Evolutionary conservation across 1,140 invertebrate species (phyloP).

Genomic region (Hylyphantes graminicola): DNA sequence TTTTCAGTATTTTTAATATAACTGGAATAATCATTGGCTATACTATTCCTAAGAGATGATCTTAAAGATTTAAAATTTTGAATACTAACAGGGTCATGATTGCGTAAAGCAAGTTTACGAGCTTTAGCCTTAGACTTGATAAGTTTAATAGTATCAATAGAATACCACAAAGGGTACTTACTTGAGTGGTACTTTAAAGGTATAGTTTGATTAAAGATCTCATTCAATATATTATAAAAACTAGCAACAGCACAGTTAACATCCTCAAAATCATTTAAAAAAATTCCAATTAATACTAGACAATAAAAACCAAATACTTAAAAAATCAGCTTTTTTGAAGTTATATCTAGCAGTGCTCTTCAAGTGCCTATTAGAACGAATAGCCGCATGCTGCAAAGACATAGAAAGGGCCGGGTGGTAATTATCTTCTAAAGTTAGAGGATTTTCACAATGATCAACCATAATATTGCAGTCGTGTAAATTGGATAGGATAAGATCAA

Average conservation of each 20-base stretch:
- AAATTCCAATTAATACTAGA: background rate
- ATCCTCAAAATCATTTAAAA: background rate
- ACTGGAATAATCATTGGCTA: background rate
- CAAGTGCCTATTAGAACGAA: background rate
- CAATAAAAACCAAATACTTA: no score
- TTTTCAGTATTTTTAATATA: background rate
- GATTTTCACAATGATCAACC: background rate
- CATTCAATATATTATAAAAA: background rate
- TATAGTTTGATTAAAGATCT: background rate
- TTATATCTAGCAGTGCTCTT: constrained; percentile 1
- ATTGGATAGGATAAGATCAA: background rate
- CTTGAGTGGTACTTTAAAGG: background rate
- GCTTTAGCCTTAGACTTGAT: background rate
- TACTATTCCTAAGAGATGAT: background rate
- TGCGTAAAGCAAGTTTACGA: constrained; percentile 1
- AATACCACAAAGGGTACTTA: background rate
- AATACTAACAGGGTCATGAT: background rate
- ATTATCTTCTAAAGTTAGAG: background rate
- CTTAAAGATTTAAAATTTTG: background rate
- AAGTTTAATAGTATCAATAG: no score
- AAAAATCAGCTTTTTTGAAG: background rate
- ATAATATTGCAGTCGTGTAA: background rate
- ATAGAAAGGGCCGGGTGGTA: background rate
- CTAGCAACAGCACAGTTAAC: background rate
- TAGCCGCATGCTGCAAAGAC: background rate